Evolutionary conservation across 2,113 vertebrate genomes (phyloP), one percentile per base, ranked within the genome.

Genomic region (Laticauda laticaudata): DNA sequence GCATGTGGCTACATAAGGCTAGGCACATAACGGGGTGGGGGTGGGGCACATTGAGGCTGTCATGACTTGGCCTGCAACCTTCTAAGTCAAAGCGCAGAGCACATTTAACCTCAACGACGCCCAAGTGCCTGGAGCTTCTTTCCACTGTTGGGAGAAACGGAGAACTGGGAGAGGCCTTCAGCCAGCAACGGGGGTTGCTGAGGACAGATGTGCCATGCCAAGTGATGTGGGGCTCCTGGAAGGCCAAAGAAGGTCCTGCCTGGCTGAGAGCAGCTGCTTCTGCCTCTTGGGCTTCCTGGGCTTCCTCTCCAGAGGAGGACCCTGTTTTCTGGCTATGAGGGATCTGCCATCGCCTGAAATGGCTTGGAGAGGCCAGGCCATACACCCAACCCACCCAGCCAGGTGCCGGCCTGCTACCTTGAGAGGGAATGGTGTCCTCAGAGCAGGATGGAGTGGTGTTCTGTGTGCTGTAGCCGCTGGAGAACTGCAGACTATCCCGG

Each of bases 381-480:
- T 15, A 4, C 26, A 15, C 12, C 45, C 57, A 6, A 1, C 14
- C 18, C 21, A 3, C 48, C 54, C 54, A 0, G 88, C 90, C 43
- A 24, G 51, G 53, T 24, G 43, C 54, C 20, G 0, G 3, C 23
- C 18, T 18, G 59, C 24, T 97, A 99, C 99, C 99, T 98, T 99
- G 99, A 64, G 99, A 99, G 54, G 99, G 99, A 94, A 99, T 99
- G 92, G 99, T 99, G 97, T 99, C 99, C 97, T 99, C 99, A 0
- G 99, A 99, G 97, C 99, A 99, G 64, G 99, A 99, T 0, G 99
- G 99, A 0, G 99, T 99, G 89, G 98, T 99, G 90, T 99, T 99
- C 97, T 99, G 99, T 0, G 99, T 99, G 98, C 99, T 99, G 97
- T 99, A 99, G 92, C 99, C 99, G 0, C 99, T 99, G 26, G 99